Conservation (phyloP, 2,113 vertebrate species). For the Brachyhypopomus occidentalis region DNA sequence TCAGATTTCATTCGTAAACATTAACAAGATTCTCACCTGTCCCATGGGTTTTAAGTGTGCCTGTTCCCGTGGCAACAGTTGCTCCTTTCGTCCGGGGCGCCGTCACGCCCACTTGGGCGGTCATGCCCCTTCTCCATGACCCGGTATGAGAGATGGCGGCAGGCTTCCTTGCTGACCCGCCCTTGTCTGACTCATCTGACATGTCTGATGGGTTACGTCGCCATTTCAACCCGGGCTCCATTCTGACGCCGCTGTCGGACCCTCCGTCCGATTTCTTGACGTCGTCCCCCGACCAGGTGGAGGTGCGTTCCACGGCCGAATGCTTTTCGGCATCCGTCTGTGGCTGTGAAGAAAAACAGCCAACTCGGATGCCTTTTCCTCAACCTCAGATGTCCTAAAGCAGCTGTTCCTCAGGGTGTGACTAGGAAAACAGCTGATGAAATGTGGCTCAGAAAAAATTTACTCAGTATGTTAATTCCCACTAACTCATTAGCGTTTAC, state of each 20-base stretch:
- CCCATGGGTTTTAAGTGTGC: slow-evolving; percentile 81
- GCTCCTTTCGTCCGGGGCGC: slow-evolving; percentile 85
- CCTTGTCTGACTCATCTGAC: slow-evolving; percentile 93
- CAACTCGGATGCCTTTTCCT: too few relatives aligned
- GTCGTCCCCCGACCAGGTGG: slow-evolving; percentile 87
- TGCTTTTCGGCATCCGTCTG: slow-evolving; percentile 95
- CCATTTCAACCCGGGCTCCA: slow-evolving; percentile 86
- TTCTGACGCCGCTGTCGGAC: slow-evolving; percentile 85
- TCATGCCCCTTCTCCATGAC: slow-evolving; percentile 96
- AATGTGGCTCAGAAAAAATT: too few relatives aligned
- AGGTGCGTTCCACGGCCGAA: slow-evolving; percentile 78
- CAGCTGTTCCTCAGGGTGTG: too few relatives aligned
- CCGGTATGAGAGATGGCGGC: slow-evolving; percentile 88
- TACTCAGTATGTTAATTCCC: too few relatives aligned
- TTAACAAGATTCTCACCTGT: slow-evolving; percentile 74
- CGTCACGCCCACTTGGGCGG: slow-evolving; percentile 93
- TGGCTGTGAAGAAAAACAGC: slow-evolving; percentile 53
- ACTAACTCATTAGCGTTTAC: too few relatives aligned
- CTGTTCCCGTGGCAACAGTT: slow-evolving; percentile 67
- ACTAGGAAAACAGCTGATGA: too few relatives aligned
- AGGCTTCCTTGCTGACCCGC: slow-evolving; percentile 85
- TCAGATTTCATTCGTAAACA: too few relatives aligned
- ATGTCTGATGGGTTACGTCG: slow-evolving; percentile 89
- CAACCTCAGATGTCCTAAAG: too few relatives aligned
- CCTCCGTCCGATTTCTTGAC: slow-evolving; percentile 87